phyloP scores from a whole-genome alignment of 2,888 invertebrate species.

The Zygogramma bicolorata region DNA sequence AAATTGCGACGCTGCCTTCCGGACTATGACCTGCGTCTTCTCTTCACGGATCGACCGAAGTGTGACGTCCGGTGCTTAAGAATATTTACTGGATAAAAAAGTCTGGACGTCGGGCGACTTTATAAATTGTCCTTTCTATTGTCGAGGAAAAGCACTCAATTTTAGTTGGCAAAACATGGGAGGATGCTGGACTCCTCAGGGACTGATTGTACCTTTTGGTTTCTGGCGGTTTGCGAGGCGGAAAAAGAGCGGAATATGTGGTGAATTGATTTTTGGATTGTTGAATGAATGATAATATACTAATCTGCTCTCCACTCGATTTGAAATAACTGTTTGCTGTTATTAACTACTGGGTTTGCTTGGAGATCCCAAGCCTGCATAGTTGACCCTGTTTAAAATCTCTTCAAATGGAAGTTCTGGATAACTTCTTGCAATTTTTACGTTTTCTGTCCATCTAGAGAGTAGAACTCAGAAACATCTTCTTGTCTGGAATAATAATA shows the following conservation, averaged over 20 bases:
- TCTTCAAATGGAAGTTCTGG: too few relatives aligned
- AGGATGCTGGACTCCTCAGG: not conserved
- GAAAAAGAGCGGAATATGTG: not conserved
- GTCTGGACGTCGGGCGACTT: conserved; percentile 50
- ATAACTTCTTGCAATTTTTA: too few relatives aligned
- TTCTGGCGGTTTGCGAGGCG: not conserved
- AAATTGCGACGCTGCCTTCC: conserved; percentile 25
- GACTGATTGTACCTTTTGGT: not conserved
- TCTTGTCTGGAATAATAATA: too few relatives aligned
- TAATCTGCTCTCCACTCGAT: too few relatives aligned
- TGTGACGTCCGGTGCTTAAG: conserved; percentile 65
- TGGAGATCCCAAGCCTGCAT: too few relatives aligned
- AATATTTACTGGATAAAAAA: conserved; percentile 62
- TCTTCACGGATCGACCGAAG: conserved; percentile 48
- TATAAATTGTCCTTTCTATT: conserved; percentile 47
- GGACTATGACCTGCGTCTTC: conserved; percentile 20
- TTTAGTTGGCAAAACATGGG: not conserved
- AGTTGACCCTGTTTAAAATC: too few relatives aligned
- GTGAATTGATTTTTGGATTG: not conserved
- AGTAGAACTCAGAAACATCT: too few relatives aligned
- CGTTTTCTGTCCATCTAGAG: too few relatives aligned
- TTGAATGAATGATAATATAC: too few relatives aligned
- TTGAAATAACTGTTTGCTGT: too few relatives aligned
- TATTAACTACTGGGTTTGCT: too few relatives aligned
- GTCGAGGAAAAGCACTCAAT: conserved; percentile 20